Base-by-base conservation (phyloP, 2,113 vertebrate species). In the Dinomys branickii region DNA sequence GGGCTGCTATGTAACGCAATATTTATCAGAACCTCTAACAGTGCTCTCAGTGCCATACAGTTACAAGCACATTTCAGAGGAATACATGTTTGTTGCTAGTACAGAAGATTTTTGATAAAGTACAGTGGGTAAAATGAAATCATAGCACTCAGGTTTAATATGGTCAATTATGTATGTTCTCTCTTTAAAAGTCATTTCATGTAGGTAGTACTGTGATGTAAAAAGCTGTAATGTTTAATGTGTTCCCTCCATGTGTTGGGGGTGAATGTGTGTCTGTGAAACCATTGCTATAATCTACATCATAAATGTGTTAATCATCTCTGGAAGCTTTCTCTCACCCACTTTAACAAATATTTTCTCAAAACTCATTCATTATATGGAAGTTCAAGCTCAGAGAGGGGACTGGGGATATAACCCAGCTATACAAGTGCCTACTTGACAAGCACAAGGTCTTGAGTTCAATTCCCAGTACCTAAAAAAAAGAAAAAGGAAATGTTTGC, bases 301-400 rank as follows among this genome's bases (percentile, higher is more conserved):
- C 54, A 20, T 58, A 58, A 77, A 59, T 12, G 38, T 41, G 58
- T 35, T 10, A 19, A 69, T 77, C 24, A 12, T 7, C 38, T 95
- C 38, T 41, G 82, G n/a, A 88, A 54, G 7, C 54, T 86, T 63
- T 3, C 30, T 83, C 4, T 26, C 7, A 4, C 14, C 10, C 41
- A n/a, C 12, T 58, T 69, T 59, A 54, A 56, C 8, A 89, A 85
- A 75, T 17, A 33, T 30, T 10, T 77, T 95, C 38, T 88, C 67
- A n/a, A 88, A 56, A 83, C 20, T 73, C 91, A 61, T 91, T 94
- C 50, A 78, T 85, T 82, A 33, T n/a, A 22, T 35, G 12, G 92
- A 78, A 78, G 52, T 44, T 82, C 17, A 96, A 84, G 35, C n/a
- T 30, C 69, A 89, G 35, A 88, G 33, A 77, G 20, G 24, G n/a